Base-by-base conservation (phyloP, 1,140 invertebrate genomes). In the Drosophila tropicalis region DNA sequence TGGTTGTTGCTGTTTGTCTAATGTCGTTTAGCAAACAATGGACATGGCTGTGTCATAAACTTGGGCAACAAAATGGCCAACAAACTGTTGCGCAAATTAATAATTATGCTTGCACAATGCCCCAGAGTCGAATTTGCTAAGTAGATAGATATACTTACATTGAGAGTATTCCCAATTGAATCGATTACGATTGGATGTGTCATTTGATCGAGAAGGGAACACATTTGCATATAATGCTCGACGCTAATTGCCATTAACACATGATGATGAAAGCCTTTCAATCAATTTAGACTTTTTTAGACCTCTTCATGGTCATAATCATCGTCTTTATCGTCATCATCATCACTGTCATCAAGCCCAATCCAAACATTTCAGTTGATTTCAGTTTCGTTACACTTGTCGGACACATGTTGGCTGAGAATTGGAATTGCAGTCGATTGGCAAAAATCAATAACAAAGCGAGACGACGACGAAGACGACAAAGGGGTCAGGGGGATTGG, bases 181-280 rank as follows among this genome's bases (percentile, higher is more conserved):
- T 51, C 44, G 44, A 51, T 67, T 62, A 36, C 19, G 64, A 40
- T 63, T 54, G 39, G 62, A 34, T 80, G 66, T 71, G 77, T 70
- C 44, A 81, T 84, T 81, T 62, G 71, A 74, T 69, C 19, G 13
- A 79, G 25, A 75, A 68, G 63, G 51, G 66, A 66, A 72, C 72
- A 56, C 73, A 69, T 62, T 72, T 58, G 32, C 56, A 58, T 58
- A 36, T 19, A 17, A 3, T 12, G 36, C 32, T 57, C 7, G 19
- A 72, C 54, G 79, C 84, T 86, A 86, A 86, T 86, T 87, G 83
- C 79, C 83, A 87, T 87, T 86, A 86, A 87, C 83, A 86, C 83
- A 81, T 86, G 80, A 79, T 86, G 76, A 79, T 78, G 79, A 86
- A 81, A 79, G 51, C 70, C 41, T 64, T 72, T 61, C 69, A 29